Evolutionary conservation across 2,888 invertebrate genomes (phyloP).

Genomic region (Limenitis camilla): DNA sequence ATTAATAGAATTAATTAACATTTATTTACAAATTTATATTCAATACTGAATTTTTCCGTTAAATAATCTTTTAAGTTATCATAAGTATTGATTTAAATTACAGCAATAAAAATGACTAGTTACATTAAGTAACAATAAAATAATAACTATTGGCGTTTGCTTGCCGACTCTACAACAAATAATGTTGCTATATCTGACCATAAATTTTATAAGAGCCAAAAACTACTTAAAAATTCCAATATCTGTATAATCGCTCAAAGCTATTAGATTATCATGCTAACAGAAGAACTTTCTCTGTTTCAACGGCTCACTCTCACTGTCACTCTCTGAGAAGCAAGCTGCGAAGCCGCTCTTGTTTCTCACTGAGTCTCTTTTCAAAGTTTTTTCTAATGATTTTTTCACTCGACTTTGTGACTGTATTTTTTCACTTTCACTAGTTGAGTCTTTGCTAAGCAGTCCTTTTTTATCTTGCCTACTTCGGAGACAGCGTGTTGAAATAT

Average conservation of each 20-base stretch:
- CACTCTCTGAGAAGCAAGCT: conserved; percentile 65
- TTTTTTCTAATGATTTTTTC: conserved; percentile 37
- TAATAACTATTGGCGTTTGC: not conserved
- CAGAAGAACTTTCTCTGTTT: conserved; percentile 55
- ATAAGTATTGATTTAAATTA: too few species aligned
- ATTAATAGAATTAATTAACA: too few species aligned
- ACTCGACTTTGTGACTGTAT: conserved; percentile 18
- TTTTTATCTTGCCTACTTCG: conserved; percentile 18
- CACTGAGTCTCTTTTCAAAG: conserved; percentile 40
- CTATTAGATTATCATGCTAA: conserved; percentile 26
- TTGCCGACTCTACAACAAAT: not conserved
- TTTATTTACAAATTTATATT: too few species aligned
- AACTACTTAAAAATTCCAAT: conserved; percentile 21
- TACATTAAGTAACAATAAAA: not conserved
- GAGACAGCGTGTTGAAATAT: conserved; percentile 14
- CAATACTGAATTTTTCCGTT: too few species aligned
- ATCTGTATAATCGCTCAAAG: conserved; percentile 17
- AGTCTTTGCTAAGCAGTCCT: conserved; percentile 14
- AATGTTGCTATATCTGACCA: not conserved
- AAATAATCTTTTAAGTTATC: too few species aligned
- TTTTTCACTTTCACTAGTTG: conserved; percentile 21
- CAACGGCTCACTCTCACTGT: conserved; percentile 54
- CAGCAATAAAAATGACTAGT: too few species aligned
- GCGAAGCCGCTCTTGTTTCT: conserved; percentile 59
- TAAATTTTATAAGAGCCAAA: conserved; percentile 12